Evolutionary conservation across 2,888 invertebrate genomes (phyloP), one percentile per base, ranked within the genome.

Genomic region (Acronicta psi): DNA sequence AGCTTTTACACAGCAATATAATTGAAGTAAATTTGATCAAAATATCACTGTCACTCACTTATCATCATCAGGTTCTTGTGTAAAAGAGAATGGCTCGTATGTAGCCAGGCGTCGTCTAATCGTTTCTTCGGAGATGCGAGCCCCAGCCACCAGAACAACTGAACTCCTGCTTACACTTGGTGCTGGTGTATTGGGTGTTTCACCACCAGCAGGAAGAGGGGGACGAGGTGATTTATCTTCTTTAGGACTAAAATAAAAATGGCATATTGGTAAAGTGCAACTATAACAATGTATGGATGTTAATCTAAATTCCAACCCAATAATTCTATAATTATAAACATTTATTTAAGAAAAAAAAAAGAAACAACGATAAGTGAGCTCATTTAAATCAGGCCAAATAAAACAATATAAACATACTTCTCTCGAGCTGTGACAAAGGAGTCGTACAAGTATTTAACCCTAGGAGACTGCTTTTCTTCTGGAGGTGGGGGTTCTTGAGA

Each of bases 401-500:
- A 1, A 13, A 31, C 13, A 13, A 31, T 13, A 11, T 36, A 40
- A 34, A 81, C 89, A 85, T 83, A 93, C 94, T 94, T 93, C 37
- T 94, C 94, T 72, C 92, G 80, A 20, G 94, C 90, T 49, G 93
- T 93, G 13, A 94, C 93, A 87, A 94, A 94, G 63, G 94, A 94
- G 64, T 95, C 96, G 84, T 95, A 94, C 3, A 94, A 82, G 63
- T 93, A 94, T 86, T 95, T 96, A 77, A 95, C 96, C 87, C 93
- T 88, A 5, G 96, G 96, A 34, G 96, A 90, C 58, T 96, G 96
- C 80, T 97, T 96, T 61, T 96, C 96, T 75, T 96, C 96, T 89
- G 89, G 96, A 93, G 86, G 97, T 95, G 82, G 96, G 92, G 84
- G 97, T 96, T 87, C 98, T 96, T 85, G 96, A 2, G 97, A 96